Base-by-base conservation (phyloP, 1,140 invertebrate genomes). In the Pogonognathellus flavescens region DNA sequence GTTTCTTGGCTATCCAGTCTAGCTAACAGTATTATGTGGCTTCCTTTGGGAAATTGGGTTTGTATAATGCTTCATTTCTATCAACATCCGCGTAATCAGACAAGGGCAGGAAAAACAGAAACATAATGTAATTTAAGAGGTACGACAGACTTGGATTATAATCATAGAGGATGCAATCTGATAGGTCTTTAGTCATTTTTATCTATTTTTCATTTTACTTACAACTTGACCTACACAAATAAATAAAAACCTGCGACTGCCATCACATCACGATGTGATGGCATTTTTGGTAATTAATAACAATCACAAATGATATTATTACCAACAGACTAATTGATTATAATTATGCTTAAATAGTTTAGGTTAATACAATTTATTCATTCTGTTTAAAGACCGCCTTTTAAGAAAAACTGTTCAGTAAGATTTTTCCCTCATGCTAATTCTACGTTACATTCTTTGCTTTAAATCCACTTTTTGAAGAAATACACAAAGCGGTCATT, bases 1-100 rank as follows among this genome's bases (percentile, higher is more conserved):
- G n/a, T 20, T 70, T 41, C 53, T 13, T 57, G 11, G n/a, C 11
- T 57, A n/a, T 57, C n/a, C 18, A n/a, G 9, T 20, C 59, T 76
- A 76, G 70, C 31, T 76, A 70, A 41, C 18, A 50, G n/a, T 76
- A 76, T 76, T 76, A 41, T 31, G n/a, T 76, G 70, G 70, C 41
- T 76, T 76, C 66, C 66, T 76, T 76, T 76, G 70, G 31, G 31
- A 41, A n/a, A 41, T 6, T 41, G 31, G 70, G 70, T 76, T 76
- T 76, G 70, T 31, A 9, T 25, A 41, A 41, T 41, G 31, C 31
- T 41, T 41, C 31, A 41, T 41, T 41, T 41, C 31, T 22, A 25
- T 13, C 62, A 66, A 20, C 13, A 11, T 55, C 10, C 53, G 25
- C 22, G 22, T 59, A 18, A 16, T 18, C 31, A 41, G 55, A 59